Conservation (phyloP, 2,113 vertebrate genomes). For the Falcunculus frontatus region DNA sequence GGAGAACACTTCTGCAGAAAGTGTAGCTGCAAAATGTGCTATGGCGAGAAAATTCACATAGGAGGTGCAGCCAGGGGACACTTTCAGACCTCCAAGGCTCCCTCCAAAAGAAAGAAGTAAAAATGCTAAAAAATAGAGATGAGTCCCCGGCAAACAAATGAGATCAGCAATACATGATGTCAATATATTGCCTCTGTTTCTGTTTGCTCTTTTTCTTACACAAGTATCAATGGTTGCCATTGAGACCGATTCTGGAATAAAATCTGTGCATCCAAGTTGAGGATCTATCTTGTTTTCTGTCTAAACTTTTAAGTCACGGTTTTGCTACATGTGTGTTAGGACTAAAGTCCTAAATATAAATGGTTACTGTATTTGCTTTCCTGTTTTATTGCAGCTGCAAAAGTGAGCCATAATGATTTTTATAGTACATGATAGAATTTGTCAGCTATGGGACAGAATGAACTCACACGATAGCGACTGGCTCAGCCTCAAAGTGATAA, state of each 20-base stretch:
- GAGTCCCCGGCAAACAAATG: not conserved
- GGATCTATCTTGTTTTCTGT: not conserved
- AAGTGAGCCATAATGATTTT: conserved; percentile 45
- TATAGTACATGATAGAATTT: conserved; percentile 51
- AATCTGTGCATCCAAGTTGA: not conserved
- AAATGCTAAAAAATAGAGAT: not conserved
- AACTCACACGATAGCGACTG: conserved; percentile 29
- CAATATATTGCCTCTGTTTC: not conserved
- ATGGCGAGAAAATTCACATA: not conserved
- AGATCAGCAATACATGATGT: not conserved
- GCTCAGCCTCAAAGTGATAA: conserved; percentile 56
- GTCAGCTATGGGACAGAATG: conserved; percentile 54
- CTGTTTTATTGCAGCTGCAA: conserved; percentile 50
- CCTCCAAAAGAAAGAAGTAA: not conserved
- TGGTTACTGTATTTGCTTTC: conserved; percentile 9
- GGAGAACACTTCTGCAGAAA: not conserved
- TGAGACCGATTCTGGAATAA: not conserved
- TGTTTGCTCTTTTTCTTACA: not conserved
- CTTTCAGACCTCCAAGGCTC: not conserved
- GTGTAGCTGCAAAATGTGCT: not conserved
- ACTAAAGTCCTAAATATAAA: conserved; percentile 20
- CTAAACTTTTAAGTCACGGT: not conserved
- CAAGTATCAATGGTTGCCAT: not conserved
- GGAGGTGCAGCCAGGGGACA: not conserved
- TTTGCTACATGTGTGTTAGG: not conserved